These are phyloP conservation scores for Argyrosomus japonicus DNA, from an alignment of 2,113 vertebrate species.

Conservation along the genomic window DNA sequence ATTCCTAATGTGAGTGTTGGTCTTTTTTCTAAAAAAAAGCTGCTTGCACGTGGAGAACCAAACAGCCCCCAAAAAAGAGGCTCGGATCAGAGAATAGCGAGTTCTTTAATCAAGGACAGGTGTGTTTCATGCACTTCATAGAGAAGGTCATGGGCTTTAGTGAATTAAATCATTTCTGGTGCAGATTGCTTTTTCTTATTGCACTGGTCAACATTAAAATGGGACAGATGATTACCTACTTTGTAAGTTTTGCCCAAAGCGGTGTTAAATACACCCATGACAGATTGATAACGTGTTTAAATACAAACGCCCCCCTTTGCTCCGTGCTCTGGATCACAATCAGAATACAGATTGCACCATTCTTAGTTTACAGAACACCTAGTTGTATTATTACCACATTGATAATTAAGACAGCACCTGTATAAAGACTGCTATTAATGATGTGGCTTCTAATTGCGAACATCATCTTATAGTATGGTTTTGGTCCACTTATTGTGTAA, in stretches of 20 bases:
- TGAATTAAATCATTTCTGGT: conserved; percentile 34
- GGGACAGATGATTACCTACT: background rate
- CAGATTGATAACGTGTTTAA: background rate
- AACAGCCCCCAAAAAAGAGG: conserved; percentile 43
- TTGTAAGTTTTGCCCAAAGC: conserved; percentile 2
- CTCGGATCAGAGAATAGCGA: conserved; percentile 19
- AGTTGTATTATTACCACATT: background rate
- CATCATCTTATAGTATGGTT: background rate
- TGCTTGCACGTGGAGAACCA: conserved; percentile 41
- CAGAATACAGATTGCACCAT: conserved; percentile 7
- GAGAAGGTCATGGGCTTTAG: background rate
- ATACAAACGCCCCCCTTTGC: background rate
- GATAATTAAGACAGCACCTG: background rate
- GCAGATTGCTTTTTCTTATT: background rate
- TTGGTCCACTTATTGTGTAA: background rate
- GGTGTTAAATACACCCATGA: background rate
- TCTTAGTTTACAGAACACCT: background rate
- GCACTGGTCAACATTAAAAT: background rate
- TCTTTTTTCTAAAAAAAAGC: conserved; percentile 49
- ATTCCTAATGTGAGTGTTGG: conserved; percentile 68
- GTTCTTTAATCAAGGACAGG: conserved; percentile 12
- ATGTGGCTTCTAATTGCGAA: background rate
- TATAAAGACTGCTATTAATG: background rate
- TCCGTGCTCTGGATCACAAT: conserved; percentile 10
- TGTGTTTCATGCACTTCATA: conserved; percentile 15